Percentiles rank a stretch among this genome's conserved stretches.
These are phyloP conservation scores for Drosophila austrosaltans DNA, from an alignment of 2,888 invertebrate genomes.

Conservation along the genomic window DNA sequence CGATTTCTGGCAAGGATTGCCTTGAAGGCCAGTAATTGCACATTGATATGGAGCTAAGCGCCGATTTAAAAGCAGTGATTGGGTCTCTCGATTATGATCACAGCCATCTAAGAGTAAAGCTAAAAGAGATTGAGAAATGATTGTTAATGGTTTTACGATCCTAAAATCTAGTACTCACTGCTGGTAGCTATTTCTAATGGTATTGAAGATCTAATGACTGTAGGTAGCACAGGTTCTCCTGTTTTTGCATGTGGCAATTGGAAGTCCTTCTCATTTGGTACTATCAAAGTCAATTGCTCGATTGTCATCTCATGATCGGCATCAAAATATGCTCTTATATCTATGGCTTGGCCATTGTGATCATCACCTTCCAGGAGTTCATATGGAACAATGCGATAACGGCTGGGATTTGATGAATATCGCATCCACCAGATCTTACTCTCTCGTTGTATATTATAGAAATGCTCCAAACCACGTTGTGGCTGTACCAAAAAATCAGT, in stretches of 20 bases:
- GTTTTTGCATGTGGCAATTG: conserved; percentile 56
- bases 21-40: conserved; percentile 85
- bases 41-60: conserved; percentile 91
- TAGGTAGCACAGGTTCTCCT: conserved; percentile 53
- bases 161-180: conserved; percentile 56
- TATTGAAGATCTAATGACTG: conserved; percentile 78
- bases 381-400: conserved; percentile 85
- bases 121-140: conserved; percentile 25
- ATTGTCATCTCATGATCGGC: conserved; percentile 87
- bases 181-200: conserved; percentile 74
- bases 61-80: conserved; percentile 84
- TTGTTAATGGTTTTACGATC: background rate
- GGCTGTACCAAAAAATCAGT: conserved; percentile 75
- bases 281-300: conserved; percentile 86
- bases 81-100: conserved; percentile 84
- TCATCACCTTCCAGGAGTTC: conserved; percentile 53
- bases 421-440: conserved; percentile 94
- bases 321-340: conserved; percentile 87
- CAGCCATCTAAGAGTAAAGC: conserved; percentile 84
- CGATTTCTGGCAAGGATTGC: conserved; percentile 76
- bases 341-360: conserved; percentile 82
- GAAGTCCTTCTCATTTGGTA: conserved; percentile 57
- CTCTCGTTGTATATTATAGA: conserved; percentile 90
- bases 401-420: conserved; percentile 89
- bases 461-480: conserved; percentile 85